phyloP scores from a whole-genome alignment of 1,140 invertebrate species.

The Drosophila eugracilis region DNA sequence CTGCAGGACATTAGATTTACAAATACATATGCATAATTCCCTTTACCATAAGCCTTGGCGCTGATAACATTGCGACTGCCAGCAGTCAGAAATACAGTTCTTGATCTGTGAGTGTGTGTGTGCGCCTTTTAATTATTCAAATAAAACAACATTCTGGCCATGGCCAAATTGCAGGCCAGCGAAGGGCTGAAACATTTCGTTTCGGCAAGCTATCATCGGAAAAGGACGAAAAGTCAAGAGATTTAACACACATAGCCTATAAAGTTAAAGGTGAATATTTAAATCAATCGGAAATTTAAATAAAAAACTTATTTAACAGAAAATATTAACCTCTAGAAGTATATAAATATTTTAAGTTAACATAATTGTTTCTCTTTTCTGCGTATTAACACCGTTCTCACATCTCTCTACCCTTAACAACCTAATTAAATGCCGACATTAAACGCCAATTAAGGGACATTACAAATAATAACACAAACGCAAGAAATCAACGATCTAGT shows the following conservation, averaged over 20 bases:
- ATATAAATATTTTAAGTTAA: too few species aligned
- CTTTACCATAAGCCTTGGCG: conserved; percentile 57
- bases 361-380: too few species aligned
- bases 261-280: too few species aligned
- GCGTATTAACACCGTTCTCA: too few species aligned
- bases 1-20: conserved; percentile 74
- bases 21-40: conserved; percentile 84
- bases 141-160: conserved; percentile 67
- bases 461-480: conserved; percentile 13
- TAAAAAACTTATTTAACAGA: too few species aligned
- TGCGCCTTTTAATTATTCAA: conserved; percentile 78
- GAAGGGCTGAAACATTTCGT: conserved; percentile 1
- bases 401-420: background rate
- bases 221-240: background rate
- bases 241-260: background rate
- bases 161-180: conserved; percentile 25
- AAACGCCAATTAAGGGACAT: conserved; percentile 37
- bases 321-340: too few species aligned
- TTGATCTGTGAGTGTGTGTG: conserved; percentile 31
- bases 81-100: conserved; percentile 5
- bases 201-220: background rate
- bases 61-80: conserved; percentile 51
- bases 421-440: conserved; percentile 32
- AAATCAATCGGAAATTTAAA: too few species aligned
- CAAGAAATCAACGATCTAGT: conserved; percentile 26